Evolutionary conservation across 1,140 invertebrate species (phyloP).

Genomic region (Microplitis mediator): DNA sequence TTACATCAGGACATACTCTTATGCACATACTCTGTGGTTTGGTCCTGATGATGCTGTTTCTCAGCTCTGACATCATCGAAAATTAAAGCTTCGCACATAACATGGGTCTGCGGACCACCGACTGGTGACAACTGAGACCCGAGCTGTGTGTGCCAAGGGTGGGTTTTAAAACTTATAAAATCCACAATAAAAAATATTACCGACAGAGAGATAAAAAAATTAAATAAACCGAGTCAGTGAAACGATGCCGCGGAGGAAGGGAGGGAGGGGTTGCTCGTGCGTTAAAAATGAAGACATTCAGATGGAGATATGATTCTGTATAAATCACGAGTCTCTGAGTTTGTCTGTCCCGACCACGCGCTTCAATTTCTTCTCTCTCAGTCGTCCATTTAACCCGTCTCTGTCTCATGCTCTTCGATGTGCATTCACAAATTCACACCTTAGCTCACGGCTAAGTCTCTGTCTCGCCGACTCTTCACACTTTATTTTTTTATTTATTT

Average conservation of each 20-base stretch:
- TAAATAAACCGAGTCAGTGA: not conserved
- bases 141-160: too few relatives aligned
- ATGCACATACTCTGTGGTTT: too few relatives aligned
- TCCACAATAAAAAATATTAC: too few relatives aligned
- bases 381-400: not conserved
- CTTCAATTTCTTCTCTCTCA: not conserved
- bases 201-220: not conserved
- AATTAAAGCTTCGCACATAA: too few relatives aligned
- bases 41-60: too few relatives aligned
- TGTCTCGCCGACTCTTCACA: not conserved
- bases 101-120: too few relatives aligned
- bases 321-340: constrained; percentile 43
- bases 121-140: too few relatives aligned
- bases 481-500: not conserved
- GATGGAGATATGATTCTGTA: constrained; percentile 54
- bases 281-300: constrained; percentile 56
- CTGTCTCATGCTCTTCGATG: not conserved
- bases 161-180: too few relatives aligned
- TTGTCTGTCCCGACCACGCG: constrained; percentile 12
- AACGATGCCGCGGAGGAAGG: constrained; percentile 23
- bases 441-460: not conserved
- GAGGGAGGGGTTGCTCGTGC: constrained; percentile 33
- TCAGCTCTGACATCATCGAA: too few relatives aligned
- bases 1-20: too few relatives aligned
- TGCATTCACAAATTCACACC: constrained; percentile 19